phyloP scores from a whole-genome alignment of 23 tunicate genomes.

The Trididemnum nubilum region DNA sequence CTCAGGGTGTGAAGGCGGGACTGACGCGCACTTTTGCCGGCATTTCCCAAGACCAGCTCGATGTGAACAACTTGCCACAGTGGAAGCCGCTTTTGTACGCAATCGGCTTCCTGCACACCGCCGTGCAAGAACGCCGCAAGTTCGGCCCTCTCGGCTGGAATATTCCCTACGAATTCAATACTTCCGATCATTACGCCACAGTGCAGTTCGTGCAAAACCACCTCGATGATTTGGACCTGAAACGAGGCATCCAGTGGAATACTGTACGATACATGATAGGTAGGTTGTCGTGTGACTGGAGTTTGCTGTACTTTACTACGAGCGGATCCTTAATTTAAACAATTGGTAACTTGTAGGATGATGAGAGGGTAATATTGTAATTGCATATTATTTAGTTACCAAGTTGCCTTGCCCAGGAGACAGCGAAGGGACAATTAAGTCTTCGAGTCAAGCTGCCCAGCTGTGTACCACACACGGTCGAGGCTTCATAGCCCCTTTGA shows the following conservation, averaged over 20 bases:
- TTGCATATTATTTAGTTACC: no score
- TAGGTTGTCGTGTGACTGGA: no score
- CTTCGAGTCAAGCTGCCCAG: no score
- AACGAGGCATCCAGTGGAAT: slow-evolving; percentile 91
- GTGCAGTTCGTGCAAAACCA: slow-evolving; percentile 94
- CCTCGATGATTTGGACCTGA: slow-evolving; percentile 86
- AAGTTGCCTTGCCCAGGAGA: no score
- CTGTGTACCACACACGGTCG: no score
- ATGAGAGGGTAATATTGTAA: no score
- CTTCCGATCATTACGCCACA: slow-evolving; percentile 94
- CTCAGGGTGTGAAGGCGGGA: slow-evolving; percentile 96
- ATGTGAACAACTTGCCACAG: slow-evolving; percentile 88
- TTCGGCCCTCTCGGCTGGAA: slow-evolving; percentile 98
- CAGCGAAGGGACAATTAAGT: no score
- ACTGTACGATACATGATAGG: slow-evolving; percentile 97
- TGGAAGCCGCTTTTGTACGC: slow-evolving; percentile 97
- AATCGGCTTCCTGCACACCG: slow-evolving; percentile 87
- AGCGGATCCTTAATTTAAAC: no score
- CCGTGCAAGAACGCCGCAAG: slow-evolving; percentile 94
- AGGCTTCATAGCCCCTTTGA: no score
- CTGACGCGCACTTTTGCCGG: slow-evolving; percentile 93
- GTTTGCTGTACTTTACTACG: no score
- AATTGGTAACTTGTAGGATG: no score
- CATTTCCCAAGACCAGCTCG: slow-evolving; percentile 86
- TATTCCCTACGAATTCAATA: slow-evolving; percentile 97